Evolutionary conservation across 1,140 invertebrate species (phyloP).

Genomic region (Listronotus oregonensis): DNA sequence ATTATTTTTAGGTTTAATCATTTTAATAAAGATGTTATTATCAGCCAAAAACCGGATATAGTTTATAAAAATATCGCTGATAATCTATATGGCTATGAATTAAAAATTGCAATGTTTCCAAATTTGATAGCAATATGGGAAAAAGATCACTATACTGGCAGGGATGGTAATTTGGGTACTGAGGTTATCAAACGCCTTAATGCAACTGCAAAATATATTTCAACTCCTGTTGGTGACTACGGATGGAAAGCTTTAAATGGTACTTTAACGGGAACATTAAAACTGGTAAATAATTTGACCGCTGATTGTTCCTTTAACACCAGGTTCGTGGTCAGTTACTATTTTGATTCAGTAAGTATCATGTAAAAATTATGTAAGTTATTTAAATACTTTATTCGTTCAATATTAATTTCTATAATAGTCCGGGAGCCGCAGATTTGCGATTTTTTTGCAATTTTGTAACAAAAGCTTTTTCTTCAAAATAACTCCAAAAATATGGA

Average conservation of each 20-base stretch:
- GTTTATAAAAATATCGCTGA: no score
- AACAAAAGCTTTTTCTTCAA: no score
- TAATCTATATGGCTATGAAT: not conserved
- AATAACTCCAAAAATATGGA: no score
- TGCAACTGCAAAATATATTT: not conserved
- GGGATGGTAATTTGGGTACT: not conserved
- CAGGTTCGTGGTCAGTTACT: not conserved
- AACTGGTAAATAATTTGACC: not conserved
- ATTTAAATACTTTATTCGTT: no score
- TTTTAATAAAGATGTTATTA: no score
- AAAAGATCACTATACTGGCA: not conserved
- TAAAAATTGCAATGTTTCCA: conserved; percentile 2
- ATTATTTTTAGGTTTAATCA: no score
- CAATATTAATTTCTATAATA: no score
- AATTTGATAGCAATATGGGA: not conserved
- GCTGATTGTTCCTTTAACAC: not conserved
- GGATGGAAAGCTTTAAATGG: not conserved
- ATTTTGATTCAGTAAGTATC: conserved; percentile 2
- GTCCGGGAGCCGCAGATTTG: no score
- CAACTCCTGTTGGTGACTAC: not conserved
- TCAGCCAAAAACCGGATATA: not conserved
- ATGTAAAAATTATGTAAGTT: no score
- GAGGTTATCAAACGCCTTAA: not conserved
- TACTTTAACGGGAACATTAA: not conserved
- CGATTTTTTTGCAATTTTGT: no score